Percentiles rank a stretch among this genome's conserved stretches.
phyloP scores from a whole-genome alignment of 2,888 invertebrate genomes.

The Drosophila acutilabella region DNA sequence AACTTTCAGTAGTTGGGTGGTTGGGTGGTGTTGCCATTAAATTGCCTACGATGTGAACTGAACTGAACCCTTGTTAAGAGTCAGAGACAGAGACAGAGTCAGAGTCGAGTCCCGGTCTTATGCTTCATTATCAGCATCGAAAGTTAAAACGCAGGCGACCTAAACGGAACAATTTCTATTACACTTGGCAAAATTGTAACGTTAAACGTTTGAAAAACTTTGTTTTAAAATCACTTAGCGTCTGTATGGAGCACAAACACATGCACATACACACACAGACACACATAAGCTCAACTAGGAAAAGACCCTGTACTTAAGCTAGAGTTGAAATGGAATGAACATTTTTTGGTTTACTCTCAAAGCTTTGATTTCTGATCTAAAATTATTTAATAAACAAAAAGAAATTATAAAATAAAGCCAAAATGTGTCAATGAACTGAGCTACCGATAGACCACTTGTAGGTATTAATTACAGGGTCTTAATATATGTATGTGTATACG shows the following conservation, averaged over 20 bases:
- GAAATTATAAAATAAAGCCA: too few relatives aligned
- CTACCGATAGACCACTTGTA: too few relatives aligned
- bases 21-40: constrained; percentile 59
- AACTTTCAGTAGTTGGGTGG: constrained; percentile 4
- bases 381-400: too few relatives aligned
- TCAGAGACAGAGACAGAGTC: background rate
- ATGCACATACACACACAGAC: constrained; percentile 6
- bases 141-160: constrained; percentile 71
- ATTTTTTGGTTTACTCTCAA: too few relatives aligned
- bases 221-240: constrained; percentile 81
- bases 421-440: too few relatives aligned
- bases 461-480: background rate
- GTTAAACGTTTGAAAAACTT: constrained; percentile 79
- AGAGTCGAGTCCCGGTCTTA: constrained; percentile 2
- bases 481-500: background rate
- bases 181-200: constrained; percentile 59
- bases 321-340: too few relatives aligned
- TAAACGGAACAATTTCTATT: constrained; percentile 62
- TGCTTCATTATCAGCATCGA: constrained; percentile 77
- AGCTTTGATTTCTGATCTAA: too few relatives aligned
- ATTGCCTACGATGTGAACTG: constrained; percentile 67
- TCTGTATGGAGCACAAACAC: constrained; percentile 30
- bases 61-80: constrained; percentile 61
- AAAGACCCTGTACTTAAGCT: too few relatives aligned
- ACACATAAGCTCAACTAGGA: too few relatives aligned